A percentile compares a stretch with the other conserved stretches of the same genome.
phyloP scores from a whole-genome alignment of 2,888 invertebrate genomes.

The Sturmia bella region DNA sequence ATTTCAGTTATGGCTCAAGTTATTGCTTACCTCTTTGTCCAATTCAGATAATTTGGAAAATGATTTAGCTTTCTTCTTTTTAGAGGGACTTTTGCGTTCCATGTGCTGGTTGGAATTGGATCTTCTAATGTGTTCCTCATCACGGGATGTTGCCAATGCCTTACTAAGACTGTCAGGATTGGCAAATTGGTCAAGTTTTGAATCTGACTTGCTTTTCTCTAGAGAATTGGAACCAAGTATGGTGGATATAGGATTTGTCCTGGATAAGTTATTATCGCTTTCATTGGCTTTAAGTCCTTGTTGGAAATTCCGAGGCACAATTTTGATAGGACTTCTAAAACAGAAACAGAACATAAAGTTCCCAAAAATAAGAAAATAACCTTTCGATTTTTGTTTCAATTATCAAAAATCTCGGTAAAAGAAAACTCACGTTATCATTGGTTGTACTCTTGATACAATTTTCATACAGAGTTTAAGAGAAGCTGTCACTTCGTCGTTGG shows the following conservation, averaged over 20 bases:
- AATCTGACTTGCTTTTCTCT: constrained; percentile 87
- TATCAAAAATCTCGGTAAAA: too few species aligned
- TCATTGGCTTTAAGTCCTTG: constrained; percentile 63
- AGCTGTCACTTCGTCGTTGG: constrained; percentile 84
- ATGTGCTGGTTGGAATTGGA: constrained; percentile 84
- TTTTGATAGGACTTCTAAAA: constrained; percentile 79
- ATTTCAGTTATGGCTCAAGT: not conserved
- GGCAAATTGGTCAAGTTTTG: constrained; percentile 83
- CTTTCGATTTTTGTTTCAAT: too few species aligned
- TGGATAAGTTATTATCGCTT: constrained; percentile 51
- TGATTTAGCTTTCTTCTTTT: constrained; percentile 84
- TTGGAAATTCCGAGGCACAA: constrained; percentile 71
- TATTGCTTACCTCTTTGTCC: constrained; percentile 81
- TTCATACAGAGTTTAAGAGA: constrained; percentile 87
- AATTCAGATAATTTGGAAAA: constrained; percentile 84
- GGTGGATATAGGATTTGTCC: constrained; percentile 58
- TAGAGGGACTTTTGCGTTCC: constrained; percentile 80
- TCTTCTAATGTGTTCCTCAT: constrained; percentile 82
- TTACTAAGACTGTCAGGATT: constrained; percentile 50
- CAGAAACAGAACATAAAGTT: too few species aligned
- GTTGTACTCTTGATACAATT: constrained; percentile 89
- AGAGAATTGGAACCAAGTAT: constrained; percentile 76
- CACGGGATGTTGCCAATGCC: constrained; percentile 41
- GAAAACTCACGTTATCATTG: constrained; percentile 82
- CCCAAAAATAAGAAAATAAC: too few species aligned